Base-by-base conservation (phyloP, 2,888 invertebrate species). In the Gryllus longicercus region DNA sequence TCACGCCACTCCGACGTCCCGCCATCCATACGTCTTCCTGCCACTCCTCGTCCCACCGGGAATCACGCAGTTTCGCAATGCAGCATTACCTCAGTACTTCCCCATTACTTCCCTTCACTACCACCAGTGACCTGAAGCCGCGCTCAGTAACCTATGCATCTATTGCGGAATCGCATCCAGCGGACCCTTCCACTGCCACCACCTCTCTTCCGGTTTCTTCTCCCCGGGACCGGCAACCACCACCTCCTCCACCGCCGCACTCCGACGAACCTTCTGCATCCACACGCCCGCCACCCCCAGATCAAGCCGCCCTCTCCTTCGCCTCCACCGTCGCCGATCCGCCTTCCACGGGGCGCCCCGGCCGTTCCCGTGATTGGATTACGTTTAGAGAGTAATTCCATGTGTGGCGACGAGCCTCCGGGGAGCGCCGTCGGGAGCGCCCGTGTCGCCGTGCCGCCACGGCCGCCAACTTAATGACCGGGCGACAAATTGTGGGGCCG, bases 301-400 rank as follows among this genome's bases (percentile, higher is more conserved):
- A 2, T 38, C 2, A 2, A 38, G 25, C 25, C 3, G 25, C 25
- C 25, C 63, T 18, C 63, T 63, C 18, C 63, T 14, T 63, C 63
- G 63, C 63, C 63, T 3, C 21, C 50, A 10, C 21, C 50, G 50
- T n/a, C 21, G 50, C 77, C 21, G 50, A 50, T 18, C n/a, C 51
- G 49, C 14, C 21, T 77, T 16, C 51, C 23, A 23, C 18, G 49
- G 11, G 16, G 49, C 18, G 49, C 51, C 3, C 14, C 51, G 50
- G 21, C 38, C 75, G 75, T n/a, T 21, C 38, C 80, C 21, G 90
- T 91, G 91, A 92, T 92, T 92, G 91, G 91, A 91, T 91, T 91
- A 91, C 90, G 89, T 89, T 88, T 87, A 88, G 87, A 87, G 87
- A 87, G 88, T 88, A 88, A 88, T 88, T 88, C 87, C 84, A 50